Conservation (phyloP, 2,888 invertebrate genomes). For the Thecocarcelia acutangulata region DNA sequence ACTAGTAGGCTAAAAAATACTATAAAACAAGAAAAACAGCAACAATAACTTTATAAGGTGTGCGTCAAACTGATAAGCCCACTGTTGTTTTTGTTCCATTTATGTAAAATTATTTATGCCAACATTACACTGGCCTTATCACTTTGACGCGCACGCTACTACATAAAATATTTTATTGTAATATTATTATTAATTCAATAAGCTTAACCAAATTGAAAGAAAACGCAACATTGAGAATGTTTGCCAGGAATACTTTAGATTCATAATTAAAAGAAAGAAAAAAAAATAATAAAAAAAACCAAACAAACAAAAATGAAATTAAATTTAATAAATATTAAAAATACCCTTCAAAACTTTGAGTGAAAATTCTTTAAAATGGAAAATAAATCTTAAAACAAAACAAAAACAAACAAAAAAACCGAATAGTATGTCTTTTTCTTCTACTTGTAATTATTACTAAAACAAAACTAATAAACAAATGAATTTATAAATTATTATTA, state of each 20-base stretch:
- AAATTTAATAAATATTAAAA: slow-evolving; percentile 56
- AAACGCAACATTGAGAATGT: slow-evolving; percentile 63
- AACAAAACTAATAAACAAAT: slow-evolving; percentile 53
- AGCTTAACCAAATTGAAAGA: slow-evolving; percentile 60
- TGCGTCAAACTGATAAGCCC: slow-evolving; percentile 2
- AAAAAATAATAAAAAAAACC: slow-evolving; percentile 12
- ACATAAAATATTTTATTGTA: slow-evolving; percentile 57
- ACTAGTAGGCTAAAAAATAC: slow-evolving; percentile 63
- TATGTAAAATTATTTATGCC: not conserved
- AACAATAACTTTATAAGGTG: slow-evolving; percentile 53
- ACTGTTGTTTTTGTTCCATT: not conserved
- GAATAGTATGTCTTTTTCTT: slow-evolving; percentile 66
- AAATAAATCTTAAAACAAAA: slow-evolving; percentile 57
- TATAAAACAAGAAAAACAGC: slow-evolving; percentile 24
- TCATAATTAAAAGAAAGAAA: slow-evolving; percentile 44
- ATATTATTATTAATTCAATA: slow-evolving; percentile 61
- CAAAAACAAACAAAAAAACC: slow-evolving; percentile 34
- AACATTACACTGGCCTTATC: not conserved
- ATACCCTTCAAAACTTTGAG: slow-evolving; percentile 66
- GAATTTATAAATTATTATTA: slow-evolving; percentile 65
- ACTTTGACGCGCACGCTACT: not conserved
- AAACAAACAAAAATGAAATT: slow-evolving; percentile 65
- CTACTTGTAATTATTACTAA: slow-evolving; percentile 55
- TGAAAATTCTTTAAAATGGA: slow-evolving; percentile 67
- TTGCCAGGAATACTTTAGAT: slow-evolving; percentile 55